Evolutionary conservation across 2,113 vertebrate genomes (phyloP).

Genomic region (Cromileptes altivelis): DNA sequence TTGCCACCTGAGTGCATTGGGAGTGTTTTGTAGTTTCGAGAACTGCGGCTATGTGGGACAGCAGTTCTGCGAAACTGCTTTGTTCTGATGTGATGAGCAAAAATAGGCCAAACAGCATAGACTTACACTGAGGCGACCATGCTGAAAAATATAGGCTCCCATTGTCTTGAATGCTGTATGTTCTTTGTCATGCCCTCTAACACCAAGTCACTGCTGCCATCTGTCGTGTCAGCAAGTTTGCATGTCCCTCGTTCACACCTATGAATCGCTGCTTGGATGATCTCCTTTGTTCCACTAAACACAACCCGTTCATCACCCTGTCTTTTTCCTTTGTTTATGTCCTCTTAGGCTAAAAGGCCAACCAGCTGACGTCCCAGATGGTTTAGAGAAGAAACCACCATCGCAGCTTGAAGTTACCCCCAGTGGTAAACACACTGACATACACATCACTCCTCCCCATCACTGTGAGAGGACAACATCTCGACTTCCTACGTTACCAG

Average conservation of each 20-base stretch:
- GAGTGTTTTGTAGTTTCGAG: not conserved
- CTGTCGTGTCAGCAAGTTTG: not conserved
- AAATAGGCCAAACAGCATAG: not conserved
- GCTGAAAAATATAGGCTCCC: not conserved
- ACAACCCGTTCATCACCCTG: not conserved
- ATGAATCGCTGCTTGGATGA: not conserved
- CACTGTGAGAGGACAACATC: slow-evolving; percentile 66
- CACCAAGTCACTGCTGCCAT: not conserved
- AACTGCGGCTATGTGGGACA: not conserved
- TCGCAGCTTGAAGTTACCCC: not conserved
- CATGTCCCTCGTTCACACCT: slow-evolving; percentile 9
- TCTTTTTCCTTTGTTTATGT: not conserved
- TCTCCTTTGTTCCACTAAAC: not conserved
- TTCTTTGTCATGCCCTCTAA: slow-evolving; percentile 4
- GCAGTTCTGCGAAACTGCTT: not conserved
- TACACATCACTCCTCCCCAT: not conserved
- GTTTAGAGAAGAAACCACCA: slow-evolving; percentile 21
- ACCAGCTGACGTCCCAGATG: not conserved
- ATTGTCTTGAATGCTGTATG: slow-evolving; percentile 1
- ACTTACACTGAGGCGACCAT: not conserved
- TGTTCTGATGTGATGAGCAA: not conserved
- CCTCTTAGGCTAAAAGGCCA: slow-evolving; percentile 43
- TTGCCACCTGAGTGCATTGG: not conserved
- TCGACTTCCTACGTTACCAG: slow-evolving; percentile 65
- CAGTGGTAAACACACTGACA: not conserved